These are phyloP conservation scores for Brachyrhaphis roseni DNA, from an alignment of 2,797 vertebrate genomes.

Conservation along the genomic window DNA sequence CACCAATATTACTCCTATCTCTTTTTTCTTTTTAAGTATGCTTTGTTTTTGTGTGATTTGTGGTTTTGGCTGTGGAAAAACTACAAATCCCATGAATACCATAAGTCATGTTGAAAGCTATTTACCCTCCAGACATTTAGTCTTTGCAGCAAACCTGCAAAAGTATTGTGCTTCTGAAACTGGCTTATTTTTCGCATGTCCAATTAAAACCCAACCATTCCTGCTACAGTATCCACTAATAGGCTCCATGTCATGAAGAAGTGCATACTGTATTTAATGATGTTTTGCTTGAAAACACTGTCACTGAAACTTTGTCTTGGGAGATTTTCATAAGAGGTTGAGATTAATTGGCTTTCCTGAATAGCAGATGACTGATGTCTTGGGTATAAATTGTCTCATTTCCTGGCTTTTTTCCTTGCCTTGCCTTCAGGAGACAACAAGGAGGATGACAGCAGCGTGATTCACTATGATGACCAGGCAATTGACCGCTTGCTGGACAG, in stretches of 20 bases:
- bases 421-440: conserved; percentile 88
- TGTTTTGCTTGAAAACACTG: not conserved
- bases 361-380: not conserved
- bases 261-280: not conserved
- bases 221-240: not conserved
- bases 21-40: not conserved
- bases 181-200: not conserved
- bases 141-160: not conserved
- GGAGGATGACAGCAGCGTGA: conserved; percentile 97
- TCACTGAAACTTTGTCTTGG: not conserved
- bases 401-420: conserved; percentile 5
- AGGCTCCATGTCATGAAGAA: not conserved
- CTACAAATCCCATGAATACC: not conserved
- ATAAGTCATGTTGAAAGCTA: not conserved
- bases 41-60: not conserved
- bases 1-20: not conserved
- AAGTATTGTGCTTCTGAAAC: not conserved
- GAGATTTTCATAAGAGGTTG: not conserved
- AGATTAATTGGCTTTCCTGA: not conserved
- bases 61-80: not conserved
- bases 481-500: conserved; percentile 93
- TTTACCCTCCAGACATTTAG: not conserved
- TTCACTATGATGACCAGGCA: conserved; percentile 97
- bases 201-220: not conserved
- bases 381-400: not conserved